Percentiles rank a stretch among this genome's conserved stretches.
Evolutionary conservation across 2,797 vertebrate species (phyloP).

Genomic region (Gymnoscopelus braueri): DNA sequence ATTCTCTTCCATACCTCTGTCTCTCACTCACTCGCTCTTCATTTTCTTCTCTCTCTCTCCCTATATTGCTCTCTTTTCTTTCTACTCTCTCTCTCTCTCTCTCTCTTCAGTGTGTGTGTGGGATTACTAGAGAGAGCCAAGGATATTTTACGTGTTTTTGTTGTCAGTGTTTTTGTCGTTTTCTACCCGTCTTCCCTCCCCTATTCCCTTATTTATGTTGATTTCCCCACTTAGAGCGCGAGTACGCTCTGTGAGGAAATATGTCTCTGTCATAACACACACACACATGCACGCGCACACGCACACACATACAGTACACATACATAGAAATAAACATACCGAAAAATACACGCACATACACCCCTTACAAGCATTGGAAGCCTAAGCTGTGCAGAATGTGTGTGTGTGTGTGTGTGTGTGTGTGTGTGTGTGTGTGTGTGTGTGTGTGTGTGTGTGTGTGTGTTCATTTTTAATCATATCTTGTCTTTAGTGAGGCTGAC

Average conservation of each 20-base stretch:
- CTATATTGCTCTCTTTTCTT: constrained; percentile 34
- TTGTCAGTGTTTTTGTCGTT: constrained; percentile 56
- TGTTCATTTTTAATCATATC: constrained; percentile 78
- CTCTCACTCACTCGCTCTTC: constrained; percentile 53
- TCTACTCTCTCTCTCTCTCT: constrained; percentile 21
- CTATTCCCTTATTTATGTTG: constrained; percentile 74
- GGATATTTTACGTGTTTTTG: constrained; percentile 62
- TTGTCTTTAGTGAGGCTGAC: constrained; percentile 82
- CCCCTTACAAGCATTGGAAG: constrained; percentile 52
- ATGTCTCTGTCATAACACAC: constrained; percentile 63
- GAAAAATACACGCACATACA: constrained; percentile 7
- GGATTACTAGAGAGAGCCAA: constrained; percentile 57
- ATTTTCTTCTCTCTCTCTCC: constrained; percentile 47
- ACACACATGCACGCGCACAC: not conserved
- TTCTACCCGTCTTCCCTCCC: constrained; percentile 56
- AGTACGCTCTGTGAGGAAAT: constrained; percentile 69
- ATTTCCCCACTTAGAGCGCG: constrained; percentile 76
- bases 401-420: constrained; percentile 64
- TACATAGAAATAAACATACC: not conserved
- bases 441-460: constrained; percentile 29
- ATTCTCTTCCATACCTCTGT: constrained; percentile 65
- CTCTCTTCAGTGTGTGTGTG: constrained; percentile 18
- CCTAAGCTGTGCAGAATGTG: constrained; percentile 72
- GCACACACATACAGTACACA: not conserved
- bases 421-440: constrained; percentile 68